A percentile compares a stretch with the other conserved stretches of the same genome.
phyloP scores from a whole-genome alignment of 2,888 invertebrate genomes.

The Gastracanthus pulcherrimus region DNA sequence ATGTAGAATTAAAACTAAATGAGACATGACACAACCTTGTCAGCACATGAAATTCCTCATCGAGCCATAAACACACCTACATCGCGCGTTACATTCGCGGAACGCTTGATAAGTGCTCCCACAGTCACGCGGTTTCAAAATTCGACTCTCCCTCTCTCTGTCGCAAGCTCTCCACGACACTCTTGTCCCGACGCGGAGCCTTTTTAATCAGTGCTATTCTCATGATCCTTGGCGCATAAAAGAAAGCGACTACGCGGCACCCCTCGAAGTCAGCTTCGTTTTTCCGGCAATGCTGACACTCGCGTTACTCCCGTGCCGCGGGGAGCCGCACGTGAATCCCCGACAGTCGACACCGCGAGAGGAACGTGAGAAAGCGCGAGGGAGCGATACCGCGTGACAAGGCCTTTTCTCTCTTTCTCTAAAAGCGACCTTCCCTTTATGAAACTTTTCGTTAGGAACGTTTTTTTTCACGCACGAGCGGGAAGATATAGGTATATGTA shows the following conservation, averaged over 20 bases:
- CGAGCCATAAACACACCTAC: neutral
- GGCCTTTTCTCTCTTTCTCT: neutral
- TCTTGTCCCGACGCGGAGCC: neutral
- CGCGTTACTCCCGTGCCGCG: neutral
- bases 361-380: neutral
- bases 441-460: too few species aligned
- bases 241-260: too few species aligned
- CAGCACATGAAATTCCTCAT: neutral
- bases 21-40: neutral
- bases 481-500: too few species aligned
- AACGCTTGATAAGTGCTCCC: neutral
- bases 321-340: neutral
- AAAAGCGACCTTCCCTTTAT: neutral
- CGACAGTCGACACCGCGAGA: neutral
- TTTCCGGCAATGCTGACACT: slow-evolving; percentile 12
- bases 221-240: neutral
- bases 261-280: neutral
- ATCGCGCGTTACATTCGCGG: neutral
- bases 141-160: too few species aligned
- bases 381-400: neutral
- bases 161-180: neutral
- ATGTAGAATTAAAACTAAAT: too few species aligned
- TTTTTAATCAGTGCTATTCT: slow-evolving; percentile 2
- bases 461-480: too few species aligned
- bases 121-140: neutral